Conservation (phyloP, 2,888 invertebrate species). For the Latrodectus elegans region DNA sequence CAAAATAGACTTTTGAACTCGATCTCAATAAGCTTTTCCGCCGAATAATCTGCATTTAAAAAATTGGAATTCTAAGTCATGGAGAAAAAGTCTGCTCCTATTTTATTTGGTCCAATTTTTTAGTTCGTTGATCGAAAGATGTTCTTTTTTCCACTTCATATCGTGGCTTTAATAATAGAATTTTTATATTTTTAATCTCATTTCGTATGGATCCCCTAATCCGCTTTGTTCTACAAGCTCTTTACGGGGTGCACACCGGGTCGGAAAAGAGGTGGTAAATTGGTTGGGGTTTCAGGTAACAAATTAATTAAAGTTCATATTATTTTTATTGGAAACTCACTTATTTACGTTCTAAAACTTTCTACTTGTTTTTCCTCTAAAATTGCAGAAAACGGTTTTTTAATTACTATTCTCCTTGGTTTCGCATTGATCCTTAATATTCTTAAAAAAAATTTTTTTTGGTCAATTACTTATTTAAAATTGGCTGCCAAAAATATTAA, state of each 20-base stretch:
- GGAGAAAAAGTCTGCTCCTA: constrained; percentile 23
- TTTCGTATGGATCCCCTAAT: constrained; percentile 34
- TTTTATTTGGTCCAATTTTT: constrained; percentile 16
- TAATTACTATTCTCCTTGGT: not conserved
- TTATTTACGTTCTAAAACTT: not conserved
- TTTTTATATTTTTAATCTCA: constrained; percentile 61
- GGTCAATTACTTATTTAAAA: not conserved
- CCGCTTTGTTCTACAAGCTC: constrained; percentile 35
- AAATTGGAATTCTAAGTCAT: constrained; percentile 13
- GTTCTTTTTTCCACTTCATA: constrained; percentile 14
- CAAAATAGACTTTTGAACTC: constrained; percentile 4
- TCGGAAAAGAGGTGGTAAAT: constrained; percentile 16
- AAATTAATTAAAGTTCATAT: constrained; percentile 59
- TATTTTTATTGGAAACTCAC: constrained; percentile 5
- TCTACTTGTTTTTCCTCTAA: constrained; percentile 11
- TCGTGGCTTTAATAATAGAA: constrained; percentile 24
- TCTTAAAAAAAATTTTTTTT: not conserved
- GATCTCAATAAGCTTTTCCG: not conserved
- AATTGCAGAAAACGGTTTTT: constrained; percentile 19
- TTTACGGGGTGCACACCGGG: not conserved
- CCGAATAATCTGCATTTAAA: constrained; percentile 31
- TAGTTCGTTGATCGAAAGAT: not conserved
- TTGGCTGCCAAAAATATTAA: not conserved
- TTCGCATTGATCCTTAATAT: not conserved
- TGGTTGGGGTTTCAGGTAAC: constrained; percentile 24